Evolutionary conservation across 1,140 invertebrate genomes (phyloP).

Genomic region (Microplitis mediator): DNA sequence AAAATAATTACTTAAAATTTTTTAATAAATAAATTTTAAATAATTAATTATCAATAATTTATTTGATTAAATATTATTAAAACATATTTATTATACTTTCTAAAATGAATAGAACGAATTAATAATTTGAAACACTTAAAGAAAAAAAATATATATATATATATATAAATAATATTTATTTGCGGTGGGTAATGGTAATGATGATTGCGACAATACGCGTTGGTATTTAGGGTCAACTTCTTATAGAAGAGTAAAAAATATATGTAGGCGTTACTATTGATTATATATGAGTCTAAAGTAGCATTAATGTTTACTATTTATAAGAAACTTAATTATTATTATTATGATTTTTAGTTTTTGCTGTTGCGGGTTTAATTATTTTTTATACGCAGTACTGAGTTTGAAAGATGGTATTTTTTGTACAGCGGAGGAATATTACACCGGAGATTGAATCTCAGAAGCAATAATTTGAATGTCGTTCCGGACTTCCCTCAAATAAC

Average conservation of each 20-base stretch:
- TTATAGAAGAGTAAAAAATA: slow-evolving; percentile 10
- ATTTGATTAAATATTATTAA: too few species aligned
- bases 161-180: background rate
- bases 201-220: slow-evolving; percentile 37
- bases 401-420: background rate
- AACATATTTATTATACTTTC: too few species aligned
- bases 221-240: slow-evolving; percentile 44
- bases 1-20: too few species aligned
- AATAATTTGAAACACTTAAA: too few species aligned
- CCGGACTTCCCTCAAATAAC: slow-evolving; percentile 9
- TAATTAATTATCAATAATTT: too few species aligned
- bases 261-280: background rate
- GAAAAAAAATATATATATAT: too few species aligned
- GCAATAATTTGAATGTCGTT: slow-evolving; percentile 26
- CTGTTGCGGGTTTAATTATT: background rate
- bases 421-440: background rate
- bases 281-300: background rate
- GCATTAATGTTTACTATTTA: background rate
- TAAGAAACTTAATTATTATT: too few species aligned
- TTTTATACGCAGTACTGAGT: background rate
- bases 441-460: background rate
- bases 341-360: too few species aligned
- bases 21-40: too few species aligned
- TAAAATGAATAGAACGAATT: too few species aligned
- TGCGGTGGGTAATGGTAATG: slow-evolving; percentile 26